Percentiles rank a stretch among this genome's conserved stretches.
These are phyloP conservation scores for Glyphotaelius pellucidus DNA, from an alignment of 2,888 invertebrate species.

Conservation along the genomic window DNA sequence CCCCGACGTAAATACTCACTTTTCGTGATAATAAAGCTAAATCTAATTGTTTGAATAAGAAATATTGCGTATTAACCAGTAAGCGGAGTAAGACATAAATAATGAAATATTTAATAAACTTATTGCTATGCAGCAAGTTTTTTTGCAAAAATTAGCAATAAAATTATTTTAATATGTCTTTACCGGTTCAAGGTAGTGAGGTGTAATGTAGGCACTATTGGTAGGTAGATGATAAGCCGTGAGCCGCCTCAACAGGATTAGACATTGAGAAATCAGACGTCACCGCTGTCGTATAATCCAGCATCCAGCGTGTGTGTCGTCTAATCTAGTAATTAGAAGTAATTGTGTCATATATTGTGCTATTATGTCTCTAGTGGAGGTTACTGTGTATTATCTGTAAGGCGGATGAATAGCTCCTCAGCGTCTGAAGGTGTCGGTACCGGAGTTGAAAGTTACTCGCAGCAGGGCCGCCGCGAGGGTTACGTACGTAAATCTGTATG, in stretches of 20 bases:
- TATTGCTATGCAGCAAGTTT: neutral
- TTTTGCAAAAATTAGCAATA: neutral
- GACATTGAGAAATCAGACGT: neutral
- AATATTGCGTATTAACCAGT: too few relatives aligned
- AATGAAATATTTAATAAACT: neutral
- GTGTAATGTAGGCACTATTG: neutral
- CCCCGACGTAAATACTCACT: too few relatives aligned
- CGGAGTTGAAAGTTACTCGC: neutral
- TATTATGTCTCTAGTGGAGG: neutral
- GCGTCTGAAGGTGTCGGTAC: neutral
- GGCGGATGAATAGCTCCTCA: neutral
- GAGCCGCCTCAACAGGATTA: neutral
- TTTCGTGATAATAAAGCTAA: too few relatives aligned
- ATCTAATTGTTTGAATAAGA: too few relatives aligned
- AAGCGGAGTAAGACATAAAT: too few relatives aligned
- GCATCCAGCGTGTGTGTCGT: neutral
- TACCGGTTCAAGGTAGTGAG: neutral
- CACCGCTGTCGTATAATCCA: neutral
- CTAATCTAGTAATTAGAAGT: neutral
- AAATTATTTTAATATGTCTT: neutral
- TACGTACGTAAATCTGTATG: neutral
- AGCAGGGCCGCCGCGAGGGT: neutral
- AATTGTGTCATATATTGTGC: slow-evolving; percentile 2
- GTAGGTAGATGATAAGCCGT: neutral
- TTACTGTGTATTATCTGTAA: neutral